phyloP scores from a whole-genome alignment of 53 echinoderm and acorn worm species.

The Arbacia lixula region DNA sequence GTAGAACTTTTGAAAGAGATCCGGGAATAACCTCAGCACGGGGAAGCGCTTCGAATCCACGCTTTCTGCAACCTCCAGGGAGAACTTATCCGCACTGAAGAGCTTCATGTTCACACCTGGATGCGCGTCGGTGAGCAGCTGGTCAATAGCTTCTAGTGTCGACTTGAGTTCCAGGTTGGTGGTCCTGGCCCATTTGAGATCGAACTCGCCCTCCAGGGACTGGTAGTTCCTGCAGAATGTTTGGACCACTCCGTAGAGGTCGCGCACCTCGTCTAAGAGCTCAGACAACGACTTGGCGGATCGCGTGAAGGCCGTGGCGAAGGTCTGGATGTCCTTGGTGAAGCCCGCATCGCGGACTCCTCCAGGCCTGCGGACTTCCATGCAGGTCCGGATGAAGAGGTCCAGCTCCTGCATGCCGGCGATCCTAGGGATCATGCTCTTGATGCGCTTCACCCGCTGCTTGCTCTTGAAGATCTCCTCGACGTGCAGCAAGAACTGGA shows the following conservation, averaged over 20 bases:
- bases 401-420: constrained; percentile 80
- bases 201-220: constrained; percentile 91
- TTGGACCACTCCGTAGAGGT: constrained; percentile 73
- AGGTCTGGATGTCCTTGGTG: constrained; percentile 81
- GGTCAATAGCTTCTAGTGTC: constrained; percentile 66
- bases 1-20: constrained; percentile 95
- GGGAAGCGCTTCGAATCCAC: constrained; percentile 87
- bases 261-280: constrained; percentile 77
- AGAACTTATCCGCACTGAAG: constrained; percentile 91
- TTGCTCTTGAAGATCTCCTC: constrained; percentile 97
- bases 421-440: constrained; percentile 70
- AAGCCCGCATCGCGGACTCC: constrained; percentile 88
- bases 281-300: constrained; percentile 66
- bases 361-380: constrained; percentile 83
- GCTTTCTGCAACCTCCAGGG: constrained; percentile 90
- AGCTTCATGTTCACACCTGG: constrained; percentile 75
- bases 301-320: constrained; percentile 71
- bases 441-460: constrained; percentile 85
- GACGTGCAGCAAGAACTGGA: constrained; percentile 88
- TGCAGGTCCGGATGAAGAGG: constrained; percentile 73
- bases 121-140: constrained; percentile 65
- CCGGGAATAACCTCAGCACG: constrained; percentile 82
- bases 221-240: constrained; percentile 93
- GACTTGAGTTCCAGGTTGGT: constrained; percentile 88
- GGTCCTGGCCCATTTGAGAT: constrained; percentile 83